Evolutionary conservation across 92 coral and sea anemone species (phyloP).

Genomic region (Scolanthus callimorphus): DNA sequence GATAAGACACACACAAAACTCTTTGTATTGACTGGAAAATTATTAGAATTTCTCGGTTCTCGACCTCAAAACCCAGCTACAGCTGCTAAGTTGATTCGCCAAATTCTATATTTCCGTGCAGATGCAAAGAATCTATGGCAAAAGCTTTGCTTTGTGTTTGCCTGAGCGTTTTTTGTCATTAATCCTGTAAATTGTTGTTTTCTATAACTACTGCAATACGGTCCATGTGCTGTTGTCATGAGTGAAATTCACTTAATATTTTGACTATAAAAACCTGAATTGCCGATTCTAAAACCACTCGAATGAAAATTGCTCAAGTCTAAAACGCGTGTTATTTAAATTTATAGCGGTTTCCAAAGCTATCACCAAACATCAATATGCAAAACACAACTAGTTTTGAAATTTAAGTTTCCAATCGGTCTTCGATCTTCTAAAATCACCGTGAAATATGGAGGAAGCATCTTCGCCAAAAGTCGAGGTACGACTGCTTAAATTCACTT

Average conservation of each 20-base stretch:
- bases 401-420: neutral
- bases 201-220: too few species aligned
- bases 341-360: conserved; percentile 4
- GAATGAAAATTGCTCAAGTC: neutral
- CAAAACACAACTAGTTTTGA: neutral
- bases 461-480: neutral
- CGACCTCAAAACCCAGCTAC: too few species aligned
- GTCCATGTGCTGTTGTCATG: too few species aligned
- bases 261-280: neutral
- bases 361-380: neutral
- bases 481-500: neutral
- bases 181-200: too few species aligned
- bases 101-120: too few species aligned
- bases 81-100: too few species aligned
- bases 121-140: too few species aligned
- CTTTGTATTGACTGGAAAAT: too few species aligned
- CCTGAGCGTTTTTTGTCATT: too few species aligned
- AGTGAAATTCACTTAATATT: neutral
- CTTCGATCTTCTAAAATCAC: neutral
- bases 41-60: too few species aligned
- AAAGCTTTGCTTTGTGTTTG: too few species aligned
- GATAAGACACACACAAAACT: too few species aligned
- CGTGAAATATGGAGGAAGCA: neutral
- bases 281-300: neutral
- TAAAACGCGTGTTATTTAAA: neutral